Evolutionary conservation across 2,113 vertebrate genomes (phyloP).

Genomic region (Microcebus lehilahytsara): DNA sequence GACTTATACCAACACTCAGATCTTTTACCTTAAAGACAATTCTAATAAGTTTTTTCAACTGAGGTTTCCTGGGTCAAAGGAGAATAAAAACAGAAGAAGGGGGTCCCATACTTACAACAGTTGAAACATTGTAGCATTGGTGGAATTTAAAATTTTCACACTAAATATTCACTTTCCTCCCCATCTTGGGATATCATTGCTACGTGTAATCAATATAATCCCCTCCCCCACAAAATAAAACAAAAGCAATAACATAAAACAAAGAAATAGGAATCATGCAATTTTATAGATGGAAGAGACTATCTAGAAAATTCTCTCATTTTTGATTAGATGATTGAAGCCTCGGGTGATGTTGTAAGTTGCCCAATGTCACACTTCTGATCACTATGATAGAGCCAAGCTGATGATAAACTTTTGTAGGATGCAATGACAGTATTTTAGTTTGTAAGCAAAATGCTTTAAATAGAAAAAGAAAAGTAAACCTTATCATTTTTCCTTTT

Average conservation of each 20-base stretch:
- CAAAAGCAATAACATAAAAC: not conserved
- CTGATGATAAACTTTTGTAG: not conserved
- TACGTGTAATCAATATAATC: not conserved
- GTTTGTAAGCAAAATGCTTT: conserved; percentile 2
- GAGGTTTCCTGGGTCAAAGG: not conserved
- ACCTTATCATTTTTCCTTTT: not conserved
- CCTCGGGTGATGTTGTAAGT: not conserved
- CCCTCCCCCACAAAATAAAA: not conserved
- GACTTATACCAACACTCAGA: not conserved
- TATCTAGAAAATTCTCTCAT: not conserved
- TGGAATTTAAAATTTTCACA: conserved; percentile 21
- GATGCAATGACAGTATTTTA: not conserved
- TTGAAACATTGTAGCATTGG: not conserved
- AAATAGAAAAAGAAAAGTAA: not conserved
- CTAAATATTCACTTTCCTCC: not conserved
- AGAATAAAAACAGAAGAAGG: not conserved
- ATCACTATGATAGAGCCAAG: not conserved
- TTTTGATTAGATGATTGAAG: not conserved
- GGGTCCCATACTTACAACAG: not conserved
- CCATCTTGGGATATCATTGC: not conserved
- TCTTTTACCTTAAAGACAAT: conserved; percentile 44
- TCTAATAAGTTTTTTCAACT: not conserved
- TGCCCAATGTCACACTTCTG: not conserved
- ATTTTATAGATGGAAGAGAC: not conserved
- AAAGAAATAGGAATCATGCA: not conserved